These are phyloP conservation scores for Dryocosmus kuriphilus DNA, from an alignment of 2,888 invertebrate species.

Conservation along the genomic window DNA sequence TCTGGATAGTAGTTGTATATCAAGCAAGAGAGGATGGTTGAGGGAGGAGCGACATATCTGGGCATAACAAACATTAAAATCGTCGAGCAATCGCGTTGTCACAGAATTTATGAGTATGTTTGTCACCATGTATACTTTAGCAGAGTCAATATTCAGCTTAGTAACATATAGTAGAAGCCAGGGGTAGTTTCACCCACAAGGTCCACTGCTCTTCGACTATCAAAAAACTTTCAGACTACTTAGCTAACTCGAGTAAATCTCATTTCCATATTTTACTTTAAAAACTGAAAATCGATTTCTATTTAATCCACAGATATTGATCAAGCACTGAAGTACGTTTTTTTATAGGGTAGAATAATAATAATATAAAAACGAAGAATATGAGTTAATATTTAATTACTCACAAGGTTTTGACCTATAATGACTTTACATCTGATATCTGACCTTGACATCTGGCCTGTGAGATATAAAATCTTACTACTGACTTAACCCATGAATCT, in stretches of 20 bases:
- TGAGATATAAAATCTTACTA: too few relatives aligned
- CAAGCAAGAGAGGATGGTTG: not conserved
- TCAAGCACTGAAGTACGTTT: too few relatives aligned
- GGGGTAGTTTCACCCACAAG: not conserved
- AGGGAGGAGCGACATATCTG: not conserved
- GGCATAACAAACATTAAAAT: constrained; percentile 35
- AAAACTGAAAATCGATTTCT: not conserved
- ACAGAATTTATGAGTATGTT: constrained; percentile 30
- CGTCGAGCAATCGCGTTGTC: constrained; percentile 20
- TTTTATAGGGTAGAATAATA: too few relatives aligned
- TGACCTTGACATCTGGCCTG: too few relatives aligned
- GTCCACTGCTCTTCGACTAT: constrained; percentile 5
- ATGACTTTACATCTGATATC: too few relatives aligned
- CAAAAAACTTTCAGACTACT: not conserved
- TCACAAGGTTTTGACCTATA: too few relatives aligned
- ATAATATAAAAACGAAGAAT: too few relatives aligned
- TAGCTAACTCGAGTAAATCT: not conserved
- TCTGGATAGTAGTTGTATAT: constrained; percentile 16
- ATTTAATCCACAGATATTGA: not conserved
- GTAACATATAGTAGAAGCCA: not conserved
- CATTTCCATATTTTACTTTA: not conserved
- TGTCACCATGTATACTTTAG: constrained; percentile 8
- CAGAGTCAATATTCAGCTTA: constrained; percentile 4
- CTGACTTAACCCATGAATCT: too few relatives aligned
- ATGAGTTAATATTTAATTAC: too few relatives aligned